These are phyloP conservation scores for Micromussa lordhowensis DNA, from an alignment of 92 coral and sea anemone genomes.

Conservation along the genomic window DNA sequence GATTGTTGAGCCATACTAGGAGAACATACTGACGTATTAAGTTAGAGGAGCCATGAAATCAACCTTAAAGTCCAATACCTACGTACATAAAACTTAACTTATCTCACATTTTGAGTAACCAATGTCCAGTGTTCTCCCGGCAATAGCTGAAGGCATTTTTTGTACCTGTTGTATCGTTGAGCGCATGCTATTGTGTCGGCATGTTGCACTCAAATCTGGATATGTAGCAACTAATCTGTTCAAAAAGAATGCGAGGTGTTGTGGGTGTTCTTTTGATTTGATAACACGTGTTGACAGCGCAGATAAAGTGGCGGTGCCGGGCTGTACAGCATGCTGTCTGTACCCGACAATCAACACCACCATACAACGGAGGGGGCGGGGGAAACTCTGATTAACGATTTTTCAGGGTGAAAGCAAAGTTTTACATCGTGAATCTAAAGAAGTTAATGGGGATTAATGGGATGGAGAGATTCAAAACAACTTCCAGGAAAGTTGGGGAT, in stretches of 20 bases:
- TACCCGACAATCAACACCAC: no score
- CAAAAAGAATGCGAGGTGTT: background rate
- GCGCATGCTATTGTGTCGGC: background rate
- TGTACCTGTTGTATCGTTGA: background rate
- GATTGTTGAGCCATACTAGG: background rate
- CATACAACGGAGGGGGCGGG: no score
- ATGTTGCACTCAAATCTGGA: background rate
- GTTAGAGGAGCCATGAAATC: background rate
- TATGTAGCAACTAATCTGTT: background rate
- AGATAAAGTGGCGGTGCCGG: background rate
- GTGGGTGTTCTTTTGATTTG: slow-evolving; percentile 17
- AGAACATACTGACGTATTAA: background rate
- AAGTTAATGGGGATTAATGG: no score
- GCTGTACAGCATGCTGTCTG: background rate
- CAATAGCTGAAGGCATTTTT: background rate
- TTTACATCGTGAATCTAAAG: no score
- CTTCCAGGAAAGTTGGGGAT: no score
- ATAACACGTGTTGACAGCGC: slow-evolving; percentile 20
- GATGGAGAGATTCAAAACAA: no score
- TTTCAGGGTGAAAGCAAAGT: no score
- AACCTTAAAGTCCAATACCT: background rate
- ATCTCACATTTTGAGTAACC: no score
- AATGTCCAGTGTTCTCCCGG: background rate
- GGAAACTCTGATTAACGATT: no score
- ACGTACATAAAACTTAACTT: no score